Conservation (phyloP, 2,113 vertebrate genomes). For the Hydrolagus affinis region DNA sequence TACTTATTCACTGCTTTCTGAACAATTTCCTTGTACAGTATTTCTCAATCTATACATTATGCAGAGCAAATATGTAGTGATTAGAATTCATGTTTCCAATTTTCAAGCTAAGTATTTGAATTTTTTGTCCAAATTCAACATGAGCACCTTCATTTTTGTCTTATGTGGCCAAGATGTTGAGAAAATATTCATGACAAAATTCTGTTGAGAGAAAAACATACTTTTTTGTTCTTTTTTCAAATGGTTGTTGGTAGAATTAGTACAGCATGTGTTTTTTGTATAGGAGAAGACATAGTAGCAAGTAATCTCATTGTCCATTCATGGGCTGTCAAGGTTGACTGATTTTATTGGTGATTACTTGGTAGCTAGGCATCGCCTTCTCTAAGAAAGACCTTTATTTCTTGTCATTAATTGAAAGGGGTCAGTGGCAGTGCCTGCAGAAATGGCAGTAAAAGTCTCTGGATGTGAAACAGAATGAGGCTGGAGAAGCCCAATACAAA, state of each 20-base stretch:
- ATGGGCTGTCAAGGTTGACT: constrained; percentile 42
- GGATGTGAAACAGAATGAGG: constrained; percentile 42
- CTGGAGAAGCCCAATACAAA: constrained; percentile 56
- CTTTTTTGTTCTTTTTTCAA: constrained; percentile 16
- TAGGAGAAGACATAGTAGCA: constrained; percentile 45
- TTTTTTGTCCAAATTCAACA: not conserved
- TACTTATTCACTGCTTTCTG: constrained; percentile 11
- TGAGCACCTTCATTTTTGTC: not conserved
- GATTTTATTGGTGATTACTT: constrained; percentile 43
- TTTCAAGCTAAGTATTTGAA: not conserved
- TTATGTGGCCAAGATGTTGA: not conserved
- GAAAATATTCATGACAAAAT: not conserved
- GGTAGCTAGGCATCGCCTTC: constrained; percentile 51
- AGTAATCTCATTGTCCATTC: constrained; percentile 52
- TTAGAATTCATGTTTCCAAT: not conserved
- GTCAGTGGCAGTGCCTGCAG: constrained; percentile 54
- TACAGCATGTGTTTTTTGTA: constrained; percentile 37
- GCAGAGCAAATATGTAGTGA: not conserved
- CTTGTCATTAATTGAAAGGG: constrained; percentile 46
- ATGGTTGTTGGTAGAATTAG: not conserved
- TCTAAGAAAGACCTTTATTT: constrained; percentile 34
- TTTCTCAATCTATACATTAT: not conserved
- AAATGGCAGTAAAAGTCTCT: constrained; percentile 54
- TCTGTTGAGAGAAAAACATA: not conserved
- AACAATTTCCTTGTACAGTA: not conserved